Evolutionary conservation across 2,113 vertebrate genomes (phyloP).

Genomic region (Hemicordylus capensis): DNA sequence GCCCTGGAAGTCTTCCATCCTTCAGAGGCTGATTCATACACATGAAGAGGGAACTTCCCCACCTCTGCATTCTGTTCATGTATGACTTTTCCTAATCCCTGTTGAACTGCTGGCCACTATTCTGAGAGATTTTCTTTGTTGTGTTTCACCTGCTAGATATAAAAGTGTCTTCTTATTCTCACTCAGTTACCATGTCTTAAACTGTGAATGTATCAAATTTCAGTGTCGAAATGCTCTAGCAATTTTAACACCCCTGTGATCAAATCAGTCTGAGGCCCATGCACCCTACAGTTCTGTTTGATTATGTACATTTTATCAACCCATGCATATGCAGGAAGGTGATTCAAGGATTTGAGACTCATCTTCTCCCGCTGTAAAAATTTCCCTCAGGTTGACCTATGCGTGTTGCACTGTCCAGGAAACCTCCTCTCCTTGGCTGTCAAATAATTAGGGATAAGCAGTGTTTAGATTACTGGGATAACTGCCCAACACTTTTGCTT

Average conservation of each 20-base stretch:
- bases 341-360: not conserved
- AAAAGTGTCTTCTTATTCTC: too few relatives aligned
- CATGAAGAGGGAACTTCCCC: not conserved
- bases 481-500: constrained; percentile 16
- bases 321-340: not conserved
- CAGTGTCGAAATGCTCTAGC: not conserved
- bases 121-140: not conserved
- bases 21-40: not conserved
- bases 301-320: not conserved
- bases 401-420: not conserved
- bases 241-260: not conserved
- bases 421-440: not conserved
- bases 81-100: not conserved
- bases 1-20: not conserved
- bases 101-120: not conserved
- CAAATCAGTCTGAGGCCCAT: not conserved
- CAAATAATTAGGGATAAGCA: not conserved
- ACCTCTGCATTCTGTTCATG: not conserved
- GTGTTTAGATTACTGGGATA: not conserved
- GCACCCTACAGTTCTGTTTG: not conserved
- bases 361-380: constrained; percentile 1
- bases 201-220: not conserved
- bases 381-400: not conserved
- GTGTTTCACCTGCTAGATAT: too few relatives aligned
- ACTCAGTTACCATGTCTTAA: not conserved